These are phyloP conservation scores for Platyrinchus mystaceus DNA, from an alignment of 2,797 vertebrate genomes.

Conservation along the genomic window DNA sequence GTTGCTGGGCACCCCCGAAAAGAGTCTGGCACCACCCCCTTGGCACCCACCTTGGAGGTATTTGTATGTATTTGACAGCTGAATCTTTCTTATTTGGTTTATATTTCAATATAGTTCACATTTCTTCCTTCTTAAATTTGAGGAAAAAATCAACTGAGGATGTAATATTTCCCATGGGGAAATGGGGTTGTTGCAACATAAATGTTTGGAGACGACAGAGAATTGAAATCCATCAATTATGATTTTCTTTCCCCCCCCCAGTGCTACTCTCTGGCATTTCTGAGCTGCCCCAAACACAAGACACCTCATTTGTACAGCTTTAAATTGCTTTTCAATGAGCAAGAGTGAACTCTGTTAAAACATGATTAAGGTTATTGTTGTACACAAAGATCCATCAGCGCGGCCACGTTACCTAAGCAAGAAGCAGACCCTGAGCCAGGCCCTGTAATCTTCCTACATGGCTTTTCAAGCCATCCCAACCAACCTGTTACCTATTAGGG, in stretches of 20 bases:
- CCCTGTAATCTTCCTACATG: not conserved
- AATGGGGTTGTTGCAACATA: not conserved
- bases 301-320: not conserved
- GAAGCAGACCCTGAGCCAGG: not conserved
- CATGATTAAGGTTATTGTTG: not conserved
- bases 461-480: not conserved
- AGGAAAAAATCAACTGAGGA: not conserved
- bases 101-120: not conserved
- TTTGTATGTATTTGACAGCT: not conserved
- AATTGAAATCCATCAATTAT: not conserved
- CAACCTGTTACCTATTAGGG: not conserved
- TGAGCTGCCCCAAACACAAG: not conserved
- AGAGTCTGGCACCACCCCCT: not conserved
- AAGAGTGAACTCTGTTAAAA: not conserved
- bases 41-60: not conserved
- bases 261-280: not conserved
- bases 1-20: not conserved
- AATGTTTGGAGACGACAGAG: not conserved
- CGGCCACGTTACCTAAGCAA: not conserved
- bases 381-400: not conserved
- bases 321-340: not conserved
- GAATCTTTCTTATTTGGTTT: not conserved
- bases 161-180: not conserved
- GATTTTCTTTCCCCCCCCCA: fast-evolving
- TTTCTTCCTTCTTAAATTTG: not conserved